Evolutionary conservation across 2,797 vertebrate species (phyloP).

Genomic region (Iguana delicatissima): DNA sequence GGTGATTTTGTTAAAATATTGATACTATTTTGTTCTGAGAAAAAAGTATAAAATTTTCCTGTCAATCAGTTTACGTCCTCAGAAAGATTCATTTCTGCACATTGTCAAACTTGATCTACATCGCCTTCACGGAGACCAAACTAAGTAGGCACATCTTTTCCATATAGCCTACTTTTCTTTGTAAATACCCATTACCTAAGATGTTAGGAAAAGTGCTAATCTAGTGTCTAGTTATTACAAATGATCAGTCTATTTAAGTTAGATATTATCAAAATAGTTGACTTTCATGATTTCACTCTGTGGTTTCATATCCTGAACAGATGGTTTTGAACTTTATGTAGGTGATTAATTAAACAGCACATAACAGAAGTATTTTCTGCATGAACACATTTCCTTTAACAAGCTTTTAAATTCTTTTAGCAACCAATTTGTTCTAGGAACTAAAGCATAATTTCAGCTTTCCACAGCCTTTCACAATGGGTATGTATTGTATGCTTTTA

Average conservation of each 20-base stretch:
- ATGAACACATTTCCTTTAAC: constrained; percentile 60
- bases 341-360: constrained; percentile 69
- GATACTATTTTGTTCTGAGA: background rate
- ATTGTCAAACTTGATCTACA: background rate
- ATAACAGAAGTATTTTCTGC: constrained; percentile 44
- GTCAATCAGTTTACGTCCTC: fast-evolving
- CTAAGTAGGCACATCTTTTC: background rate
- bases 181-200: background rate
- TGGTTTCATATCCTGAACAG: constrained; percentile 59
- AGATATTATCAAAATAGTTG: constrained; percentile 32
- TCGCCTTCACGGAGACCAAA: background rate
- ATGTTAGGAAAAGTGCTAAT: background rate
- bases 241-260: background rate
- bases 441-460: constrained; percentile 41
- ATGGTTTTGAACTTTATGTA: constrained; percentile 65
- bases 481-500: background rate
- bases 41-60: background rate
- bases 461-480: constrained; percentile 25
- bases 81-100: background rate
- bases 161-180: background rate
- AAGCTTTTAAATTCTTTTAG: constrained; percentile 57
- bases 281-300: constrained; percentile 36
- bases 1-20: background rate
- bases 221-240: background rate
- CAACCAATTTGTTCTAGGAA: constrained; percentile 8